Evolutionary conservation across 2,113 vertebrate species (phyloP).

Genomic region (Rissa tridactyla): DNA sequence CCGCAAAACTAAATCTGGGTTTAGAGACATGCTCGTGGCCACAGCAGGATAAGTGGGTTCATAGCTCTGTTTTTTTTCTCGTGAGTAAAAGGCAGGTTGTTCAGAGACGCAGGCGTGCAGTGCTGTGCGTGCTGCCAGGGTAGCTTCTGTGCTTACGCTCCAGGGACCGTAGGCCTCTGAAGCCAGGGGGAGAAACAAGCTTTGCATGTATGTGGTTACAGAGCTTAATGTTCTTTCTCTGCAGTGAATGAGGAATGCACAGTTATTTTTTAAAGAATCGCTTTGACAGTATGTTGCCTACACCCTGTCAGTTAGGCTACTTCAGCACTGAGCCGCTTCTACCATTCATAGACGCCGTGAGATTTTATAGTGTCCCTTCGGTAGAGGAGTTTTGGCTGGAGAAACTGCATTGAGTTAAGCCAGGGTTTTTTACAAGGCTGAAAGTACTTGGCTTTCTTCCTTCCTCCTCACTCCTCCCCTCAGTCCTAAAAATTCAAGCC

Average conservation of each 20-base stretch:
- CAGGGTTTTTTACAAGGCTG: neutral
- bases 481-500: neutral
- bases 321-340: neutral
- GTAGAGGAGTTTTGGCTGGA: neutral
- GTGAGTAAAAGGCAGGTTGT: neutral
- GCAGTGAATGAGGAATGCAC: neutral
- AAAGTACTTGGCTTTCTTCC: neutral
- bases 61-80: neutral
- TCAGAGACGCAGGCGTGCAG: neutral
- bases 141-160: neutral
- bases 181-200: neutral
- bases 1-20: neutral
- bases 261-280: neutral
- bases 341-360: neutral
- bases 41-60: neutral
- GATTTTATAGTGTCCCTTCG: neutral
- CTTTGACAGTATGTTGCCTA: neutral
- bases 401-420: neutral
- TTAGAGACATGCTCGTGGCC: neutral
- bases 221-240: neutral
- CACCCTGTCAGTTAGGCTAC: neutral
- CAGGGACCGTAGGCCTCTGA: neutral
- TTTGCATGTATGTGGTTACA: neutral
- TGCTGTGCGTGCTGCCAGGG: neutral
- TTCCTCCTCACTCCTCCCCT: neutral